Evolutionary conservation across 1,140 invertebrate genomes (phyloP), one percentile per base, ranked within the genome.

Genomic region (Drosophila nannoptera): DNA sequence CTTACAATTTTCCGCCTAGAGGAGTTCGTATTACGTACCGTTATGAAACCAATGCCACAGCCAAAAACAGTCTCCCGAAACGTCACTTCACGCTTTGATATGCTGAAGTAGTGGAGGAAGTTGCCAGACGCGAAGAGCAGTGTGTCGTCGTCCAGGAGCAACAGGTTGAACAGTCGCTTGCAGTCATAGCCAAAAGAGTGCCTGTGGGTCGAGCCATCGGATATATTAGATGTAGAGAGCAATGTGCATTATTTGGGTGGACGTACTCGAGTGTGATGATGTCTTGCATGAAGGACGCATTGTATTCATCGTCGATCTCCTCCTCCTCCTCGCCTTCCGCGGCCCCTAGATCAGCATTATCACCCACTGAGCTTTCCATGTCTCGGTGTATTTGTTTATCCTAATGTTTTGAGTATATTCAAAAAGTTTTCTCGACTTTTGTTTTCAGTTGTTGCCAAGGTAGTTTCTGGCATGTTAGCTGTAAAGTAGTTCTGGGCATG

Each of bases 121-220:
- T 95, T 96, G 29, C 96, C 96, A 2, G 96, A 94, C 0, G 92
- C 92, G 91, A 94, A 97, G 8, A 95, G 91, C 7, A 97, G 78
- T 0, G 93, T 94, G 6, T 93, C 90, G 7, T 93, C 90, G 87
- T 96, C 94, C 42, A 94, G 91, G 0, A 94, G 90, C 55, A 94
- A 93, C 7, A 98, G 87, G 89, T 98, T 98, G 74, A 94, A 95
- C 50, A 93, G 91, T 69, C 93, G 95, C 65, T 91, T 92, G 86
- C 95, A 96, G 83, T 97, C 93, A 82, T 97, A 97, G n/a, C 95
- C 96, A 90, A 94, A 97, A 0, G 96, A 97, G 91, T 95, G 91
- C 90, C 94, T 96, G 46, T 0, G 7, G 8, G 9, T 14, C 6
- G 12, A 14, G 6, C 14, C 12, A 7, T 5, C 4, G 14, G 9